Conservation (phyloP, 2,888 invertebrate genomes). For the Sisyra terminalis region DNA sequence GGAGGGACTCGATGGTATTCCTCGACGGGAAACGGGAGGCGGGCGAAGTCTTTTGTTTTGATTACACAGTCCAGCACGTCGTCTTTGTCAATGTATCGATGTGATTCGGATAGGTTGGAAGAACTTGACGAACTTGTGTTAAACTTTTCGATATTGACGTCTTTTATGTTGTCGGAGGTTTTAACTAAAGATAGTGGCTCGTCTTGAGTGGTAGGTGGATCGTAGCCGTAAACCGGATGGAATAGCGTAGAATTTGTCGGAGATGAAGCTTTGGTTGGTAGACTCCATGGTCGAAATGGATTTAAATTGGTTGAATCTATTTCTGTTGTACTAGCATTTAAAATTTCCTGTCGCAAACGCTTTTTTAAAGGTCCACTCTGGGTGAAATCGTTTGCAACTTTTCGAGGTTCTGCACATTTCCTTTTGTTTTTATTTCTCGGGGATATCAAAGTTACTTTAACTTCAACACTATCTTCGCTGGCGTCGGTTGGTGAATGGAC, state of each 20-base stretch:
- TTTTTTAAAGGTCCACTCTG: slow-evolving; percentile 49
- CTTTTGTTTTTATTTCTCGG: slow-evolving; percentile 42
- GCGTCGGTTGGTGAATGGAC: slow-evolving; percentile 43
- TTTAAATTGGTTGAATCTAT: slow-evolving; percentile 23
- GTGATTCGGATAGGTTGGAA: background rate
- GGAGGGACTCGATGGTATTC: slow-evolving; percentile 34
- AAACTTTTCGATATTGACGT: background rate
- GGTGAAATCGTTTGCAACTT: slow-evolving; percentile 31
- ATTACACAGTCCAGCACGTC: slow-evolving; percentile 4
- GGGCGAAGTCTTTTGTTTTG: slow-evolving; percentile 11
- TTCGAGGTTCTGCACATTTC: slow-evolving; percentile 48
- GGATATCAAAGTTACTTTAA: slow-evolving; percentile 39
- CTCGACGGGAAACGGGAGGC: slow-evolving; percentile 17
- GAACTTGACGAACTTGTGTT: background rate
- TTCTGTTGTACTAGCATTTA: slow-evolving; percentile 18
- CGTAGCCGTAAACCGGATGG: slow-evolving; percentile 11
- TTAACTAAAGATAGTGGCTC: slow-evolving; percentile 46
- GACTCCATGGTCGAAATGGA: slow-evolving; percentile 51
- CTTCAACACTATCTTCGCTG: slow-evolving; percentile 48
- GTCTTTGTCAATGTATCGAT: slow-evolving; percentile 1
- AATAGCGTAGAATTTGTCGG: too few species aligned
- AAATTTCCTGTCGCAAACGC: slow-evolving; percentile 38
- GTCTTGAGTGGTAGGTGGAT: slow-evolving; percentile 24
- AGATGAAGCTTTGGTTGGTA: slow-evolving; percentile 27
- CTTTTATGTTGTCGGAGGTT: slow-evolving; percentile 5